Base-by-base conservation (phyloP, 2,797 vertebrate genomes). In the Spinibarbus caldwelli region DNA sequence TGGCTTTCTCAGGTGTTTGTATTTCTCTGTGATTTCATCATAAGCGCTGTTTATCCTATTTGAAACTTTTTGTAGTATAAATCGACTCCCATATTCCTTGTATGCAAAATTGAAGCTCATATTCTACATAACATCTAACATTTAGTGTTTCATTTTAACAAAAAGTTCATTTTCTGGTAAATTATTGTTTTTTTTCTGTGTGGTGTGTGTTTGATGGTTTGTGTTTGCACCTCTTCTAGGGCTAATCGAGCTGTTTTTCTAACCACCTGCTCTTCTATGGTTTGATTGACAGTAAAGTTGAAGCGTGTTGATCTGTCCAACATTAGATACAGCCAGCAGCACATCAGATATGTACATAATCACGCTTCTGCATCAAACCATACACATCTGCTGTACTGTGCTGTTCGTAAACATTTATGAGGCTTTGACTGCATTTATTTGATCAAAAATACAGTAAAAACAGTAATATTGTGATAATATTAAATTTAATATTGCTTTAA, bases 11-110 rank as follows among this genome's bases (percentile, higher is more conserved):
- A 68, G 68, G 34, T 10, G 43, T 23, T 78, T 73, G 70, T n/a
- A 75, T 59, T 73, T 36, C 36, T 26, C 41, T 43, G 86, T 38
- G 36, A 62, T 86, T 89, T 86, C 86, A 89, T 87, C 88, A 89
- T 87, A 72, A 82, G 41, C 64, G 29, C 71, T 52, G 21, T 79
- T 59, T 72, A 81, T 67, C 19, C 72, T 11, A 6, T 31, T 49
- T 75, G 34, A 57, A 23, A 31, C 36, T 52, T 64, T 64, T 64
- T 62, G 59, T 17, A 17, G 26, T 17, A 36, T 17, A 34, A 54
- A 76, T 36, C 11, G 52, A 7, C 72, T 31, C 45, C 72, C 26
- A 29, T 72, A 17, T 29, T 73, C 26, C 15, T 47, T 73, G 38
- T 8, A 31, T 73, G 26, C 43, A 10, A 49, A n/a, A n/a, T n/a